Percentiles rank a stretch among this genome's conserved stretches.
Evolutionary conservation across 2,888 invertebrate genomes (phyloP).

Genomic region (Drosophila pullipes): DNA sequence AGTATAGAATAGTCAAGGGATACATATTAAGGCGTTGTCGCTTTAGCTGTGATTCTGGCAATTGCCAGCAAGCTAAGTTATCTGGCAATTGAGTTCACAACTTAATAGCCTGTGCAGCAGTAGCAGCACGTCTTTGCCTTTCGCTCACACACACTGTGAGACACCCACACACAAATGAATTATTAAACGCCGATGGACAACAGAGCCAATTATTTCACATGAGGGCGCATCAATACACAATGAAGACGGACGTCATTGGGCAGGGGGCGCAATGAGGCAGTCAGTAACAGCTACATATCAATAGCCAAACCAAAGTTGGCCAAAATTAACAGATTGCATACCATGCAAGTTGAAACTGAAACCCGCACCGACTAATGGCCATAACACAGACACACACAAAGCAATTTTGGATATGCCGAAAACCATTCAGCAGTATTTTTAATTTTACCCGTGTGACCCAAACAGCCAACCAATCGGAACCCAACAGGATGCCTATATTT

Average conservation of each 20-base stretch:
- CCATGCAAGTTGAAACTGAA: conserved; percentile 26
- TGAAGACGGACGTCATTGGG: conserved; percentile 34
- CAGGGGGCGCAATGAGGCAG: background rate
- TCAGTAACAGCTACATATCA: conserved; percentile 19
- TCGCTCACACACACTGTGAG: conserved; percentile 20
- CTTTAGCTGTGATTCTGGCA: conserved; percentile 16
- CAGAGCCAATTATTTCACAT: conserved; percentile 78
- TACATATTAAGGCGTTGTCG: conserved; percentile 10
- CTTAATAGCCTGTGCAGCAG: conserved; percentile 57
- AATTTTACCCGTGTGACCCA: conserved; percentile 65
- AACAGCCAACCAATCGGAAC: conserved; percentile 35
- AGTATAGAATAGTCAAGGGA: background rate
- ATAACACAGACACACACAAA: conserved; percentile 34
- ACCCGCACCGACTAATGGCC: conserved; percentile 46
- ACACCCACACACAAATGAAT: conserved; percentile 57
- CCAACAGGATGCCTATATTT: conserved; percentile 36
- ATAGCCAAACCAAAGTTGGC: conserved; percentile 38
- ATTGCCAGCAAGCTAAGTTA: conserved; percentile 44
- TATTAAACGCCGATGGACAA: conserved; percentile 72
- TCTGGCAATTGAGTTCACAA: conserved; percentile 49
- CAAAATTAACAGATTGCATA: conserved; percentile 72
- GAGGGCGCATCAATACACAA: conserved; percentile 73
- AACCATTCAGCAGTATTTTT: conserved; percentile 59
- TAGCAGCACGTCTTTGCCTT: conserved; percentile 28
- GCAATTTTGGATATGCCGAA: conserved; percentile 37